Evolutionary conservation across 1,140 invertebrate species (phyloP), one percentile per base, ranked within the genome.

Genomic region (Caenorhabditis brenneri): DNA sequence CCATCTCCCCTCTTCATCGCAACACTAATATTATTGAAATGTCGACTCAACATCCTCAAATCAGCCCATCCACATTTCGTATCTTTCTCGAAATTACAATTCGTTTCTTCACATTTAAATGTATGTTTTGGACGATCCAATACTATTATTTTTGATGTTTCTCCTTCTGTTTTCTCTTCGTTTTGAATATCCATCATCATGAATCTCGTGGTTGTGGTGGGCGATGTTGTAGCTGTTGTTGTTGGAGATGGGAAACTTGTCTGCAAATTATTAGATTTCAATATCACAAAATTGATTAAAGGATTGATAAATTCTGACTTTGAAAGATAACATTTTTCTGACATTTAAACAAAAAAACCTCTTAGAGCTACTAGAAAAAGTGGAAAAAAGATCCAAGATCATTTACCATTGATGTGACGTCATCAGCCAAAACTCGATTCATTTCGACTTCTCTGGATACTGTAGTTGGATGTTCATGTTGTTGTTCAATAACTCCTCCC

Each of bases 11-110:
- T 80, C 53, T 84, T 84, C 48, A 78, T 33, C 24, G 83, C 83
- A 19, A 84, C 65, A 53, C 48, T 58, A 15, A 84, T 84, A 36
- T 84, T 84, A 49, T 84, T 84, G 55, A 84, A 84, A 33, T 84
- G 83, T 27, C 29, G 6, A 24, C 48, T 58, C 24, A 84, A 78
- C 39, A 65, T 49, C 10, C 83, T 36, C n/a, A 84, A 29, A 65
- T 84, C 83, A 6, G 74, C 78, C 83, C 83, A 84, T 36, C 83
- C 78, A 60, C 65, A 83, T 69, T 82, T 60, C 22, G 46, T 69
- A 33, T 74, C 58, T 29, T 55, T 60, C 22, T 82, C 81, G 36
- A 82, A 82, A 39, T 82, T 60, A 39, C 81, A 82, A 27, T 24
- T 69, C 15, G 60, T 65, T 69, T 65, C 39, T 39, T 48, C 81